Base-by-base conservation (phyloP, 2,888 invertebrate species). In the Lasioglossum oenotherae region DNA sequence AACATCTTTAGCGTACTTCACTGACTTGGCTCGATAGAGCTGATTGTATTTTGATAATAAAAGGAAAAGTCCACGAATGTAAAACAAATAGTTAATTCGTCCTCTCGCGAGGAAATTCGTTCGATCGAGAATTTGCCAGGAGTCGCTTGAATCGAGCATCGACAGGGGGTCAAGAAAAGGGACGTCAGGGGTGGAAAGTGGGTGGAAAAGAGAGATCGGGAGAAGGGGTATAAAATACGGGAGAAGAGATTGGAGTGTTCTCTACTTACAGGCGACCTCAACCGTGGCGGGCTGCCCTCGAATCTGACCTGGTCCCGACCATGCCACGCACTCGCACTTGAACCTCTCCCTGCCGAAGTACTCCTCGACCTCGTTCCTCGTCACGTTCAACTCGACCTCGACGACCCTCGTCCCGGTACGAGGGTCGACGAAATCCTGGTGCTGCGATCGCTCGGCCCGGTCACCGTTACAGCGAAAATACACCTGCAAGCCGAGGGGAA, bases 251-350 rank as follows among this genome's bases (percentile, higher is more conserved):
- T 57, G 82, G 80, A 84, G 87, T 73, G 84, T 87, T 88, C 85
- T 83, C 81, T 89, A 98, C 99, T 99, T 96, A 99, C 99, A 98
- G 94, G 99, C 98, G 92, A 98, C 97, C 95, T 98, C 98, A 84
- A 99, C 97, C 76, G 97, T 96, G 76, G 98, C 99, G 10, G 97
- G 96, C 93, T 98, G 98, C 95, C 98, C 99, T 93, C 97, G 97
- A 91, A 98, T 97, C 90, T 97, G 97, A 49, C 98, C 98, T 82
- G 97, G 96, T 90, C 98, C 98, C 84, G 98, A 98, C 97, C 98
- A 98, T 31, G 99, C 99, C 92, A 97, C 97, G 94, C 99, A 99
- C 91, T 98, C 98, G 95, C 99, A 99, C 93, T 98, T 98, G 94
- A 98, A 98, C 92, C 97, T 97, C 80, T 98, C 98, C 93, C 97